Evolutionary conservation across 2,888 invertebrate genomes (phyloP).

Genomic region (Phengaris alcon): DNA sequence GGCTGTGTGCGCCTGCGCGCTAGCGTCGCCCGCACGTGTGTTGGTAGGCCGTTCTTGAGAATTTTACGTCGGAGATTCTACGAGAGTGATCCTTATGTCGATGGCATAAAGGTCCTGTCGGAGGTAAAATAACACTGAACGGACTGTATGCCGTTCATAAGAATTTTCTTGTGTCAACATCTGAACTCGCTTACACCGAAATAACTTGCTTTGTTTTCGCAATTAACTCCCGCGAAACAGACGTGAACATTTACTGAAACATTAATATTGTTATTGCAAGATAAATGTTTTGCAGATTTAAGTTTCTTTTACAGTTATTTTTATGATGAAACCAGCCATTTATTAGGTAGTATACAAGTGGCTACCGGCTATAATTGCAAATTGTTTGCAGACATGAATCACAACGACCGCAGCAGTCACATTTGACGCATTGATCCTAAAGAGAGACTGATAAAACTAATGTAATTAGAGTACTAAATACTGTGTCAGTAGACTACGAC

Average conservation of each 20-base stretch:
- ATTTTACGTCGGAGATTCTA: constrained; percentile 30
- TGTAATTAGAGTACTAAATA: too few relatives aligned
- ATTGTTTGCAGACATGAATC: background rate
- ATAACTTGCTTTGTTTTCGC: constrained; percentile 71
- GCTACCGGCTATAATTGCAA: background rate
- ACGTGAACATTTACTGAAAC: constrained; percentile 15
- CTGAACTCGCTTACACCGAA: constrained; percentile 64
- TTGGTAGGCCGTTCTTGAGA: constrained; percentile 52
- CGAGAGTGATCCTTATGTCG: background rate
- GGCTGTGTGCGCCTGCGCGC: constrained; percentile 48
- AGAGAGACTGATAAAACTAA: background rate
- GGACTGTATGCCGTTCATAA: constrained; percentile 75
- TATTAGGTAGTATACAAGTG: too few relatives aligned
- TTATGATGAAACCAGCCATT: too few relatives aligned
- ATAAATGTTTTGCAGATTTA: constrained; percentile 1
- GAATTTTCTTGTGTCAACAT: constrained; percentile 77
- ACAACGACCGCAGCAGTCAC: background rate
- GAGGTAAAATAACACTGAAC: constrained; percentile 31
- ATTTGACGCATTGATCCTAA: background rate
- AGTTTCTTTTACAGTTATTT: too few relatives aligned
- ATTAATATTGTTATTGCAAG: constrained; percentile 15
- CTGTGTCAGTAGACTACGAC: too few relatives aligned
- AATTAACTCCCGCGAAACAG: constrained; percentile 42
- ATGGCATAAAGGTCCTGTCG: too few relatives aligned
- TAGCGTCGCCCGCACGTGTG: constrained; percentile 60